Base-by-base conservation (phyloP, 64 coral and sea anemone genomes). In the Montipora foliosa region DNA sequence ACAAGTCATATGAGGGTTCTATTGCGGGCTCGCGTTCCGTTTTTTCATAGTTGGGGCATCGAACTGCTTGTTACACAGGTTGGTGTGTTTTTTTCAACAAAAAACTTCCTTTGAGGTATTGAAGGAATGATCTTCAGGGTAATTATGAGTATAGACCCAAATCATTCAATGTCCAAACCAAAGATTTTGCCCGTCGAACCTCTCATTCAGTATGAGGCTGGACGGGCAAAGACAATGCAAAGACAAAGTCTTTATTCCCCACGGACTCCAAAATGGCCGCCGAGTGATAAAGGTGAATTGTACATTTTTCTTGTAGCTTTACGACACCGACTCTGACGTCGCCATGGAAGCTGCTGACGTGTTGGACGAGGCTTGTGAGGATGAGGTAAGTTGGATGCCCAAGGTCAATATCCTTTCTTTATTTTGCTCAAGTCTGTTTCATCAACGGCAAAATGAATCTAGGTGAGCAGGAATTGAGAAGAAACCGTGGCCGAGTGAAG, bases 41-140 rank as follows among this genome's bases (percentile, higher is more conserved):
- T 96, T 81, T 99, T 99, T 74, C 96, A 96, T 80, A 99, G 96
- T 68, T 99, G 95, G 92, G 98, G 98, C 24, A 99, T 99, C 62
- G 98, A 99, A 44, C 85, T 99, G 20, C 89, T 99, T 74, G 95
- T 94, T 17, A 96, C 98, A n/a, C 98, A 99, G 89, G 98, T 96
- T 69, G 44, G n/a, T 57, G 53, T 6, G 53, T 57, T 64, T 12
- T 12, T 55, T 5, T 7, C 52, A n/a, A 2, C 12, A 67, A 9
- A 67, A 67, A 14, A n/a, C 10, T 15, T 9, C 0, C 64, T 67
- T 4, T 67, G 64, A 67, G 17, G 17, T 67, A 67, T 67, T 55
- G 52, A 55, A 0, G 5, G 52, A 55, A 37, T 37, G 37, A 37
- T 37, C 37, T 37, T 37, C 1, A 37, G 37, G 37, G 37, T 64